Percentiles rank a stretch among this genome's conserved stretches.
These are phyloP conservation scores for Xiphorhynchus elegans DNA, from an alignment of 2,113 vertebrate genomes.

Conservation along the genomic window DNA sequence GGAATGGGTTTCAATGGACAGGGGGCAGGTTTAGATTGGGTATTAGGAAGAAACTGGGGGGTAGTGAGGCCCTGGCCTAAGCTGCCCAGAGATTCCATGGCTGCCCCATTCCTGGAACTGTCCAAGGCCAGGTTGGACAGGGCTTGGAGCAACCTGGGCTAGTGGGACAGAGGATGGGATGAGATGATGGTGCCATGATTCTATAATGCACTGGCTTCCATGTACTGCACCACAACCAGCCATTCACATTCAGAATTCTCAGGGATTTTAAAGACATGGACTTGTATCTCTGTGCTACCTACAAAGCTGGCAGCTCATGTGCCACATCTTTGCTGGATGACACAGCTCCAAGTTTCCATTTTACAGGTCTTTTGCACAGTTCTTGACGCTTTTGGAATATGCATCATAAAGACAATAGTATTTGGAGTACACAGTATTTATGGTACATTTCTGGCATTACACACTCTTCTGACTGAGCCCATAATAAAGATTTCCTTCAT, in stretches of 20 bases:
- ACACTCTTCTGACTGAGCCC: neutral
- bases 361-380: neutral
- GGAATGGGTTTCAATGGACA: neutral
- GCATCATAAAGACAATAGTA: neutral
- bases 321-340: rapidly evolving
- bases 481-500: neutral
- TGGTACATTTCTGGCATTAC: neutral
- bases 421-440: neutral
- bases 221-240: neutral
- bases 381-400: neutral
- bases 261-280: neutral
- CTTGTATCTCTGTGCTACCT: neutral
- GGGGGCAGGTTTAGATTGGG: neutral
- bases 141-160: neutral
- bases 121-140: neutral
- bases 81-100: neutral
- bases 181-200: rapidly evolving
- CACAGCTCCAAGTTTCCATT: neutral
- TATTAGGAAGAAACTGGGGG: neutral
- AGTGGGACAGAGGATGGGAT: neutral
- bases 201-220: neutral
- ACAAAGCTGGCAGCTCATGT: neutral
- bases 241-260: neutral
- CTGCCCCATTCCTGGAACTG: neutral
- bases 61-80: neutral